phyloP scores from a whole-genome alignment of 2,797 vertebrate species.

The Carcharodon carcharias region DNA sequence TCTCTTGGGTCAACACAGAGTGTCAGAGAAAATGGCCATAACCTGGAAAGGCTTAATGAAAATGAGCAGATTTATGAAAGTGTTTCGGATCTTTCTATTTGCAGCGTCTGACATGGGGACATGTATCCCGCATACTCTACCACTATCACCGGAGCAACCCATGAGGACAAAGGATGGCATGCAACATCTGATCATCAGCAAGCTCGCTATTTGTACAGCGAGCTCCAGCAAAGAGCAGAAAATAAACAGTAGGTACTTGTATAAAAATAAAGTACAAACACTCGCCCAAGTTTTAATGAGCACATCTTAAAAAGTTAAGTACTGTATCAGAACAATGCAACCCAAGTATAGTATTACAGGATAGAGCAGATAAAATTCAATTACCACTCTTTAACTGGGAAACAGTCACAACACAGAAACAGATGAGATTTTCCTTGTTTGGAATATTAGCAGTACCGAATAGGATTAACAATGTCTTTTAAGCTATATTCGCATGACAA shows the following conservation, averaged over 20 bases:
- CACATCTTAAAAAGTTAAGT: conserved; percentile 46
- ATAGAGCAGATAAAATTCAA: background rate
- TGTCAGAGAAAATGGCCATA: background rate
- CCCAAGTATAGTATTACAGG: conserved; percentile 37
- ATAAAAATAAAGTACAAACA: conserved; percentile 45
- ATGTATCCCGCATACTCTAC: conserved; percentile 45
- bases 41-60: background rate
- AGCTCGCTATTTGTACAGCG: conserved; percentile 52
- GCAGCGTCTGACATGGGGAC: conserved; percentile 29
- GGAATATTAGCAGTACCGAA: background rate
- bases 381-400: background rate
- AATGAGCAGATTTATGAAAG: conserved; percentile 2
- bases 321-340: conserved; percentile 41
- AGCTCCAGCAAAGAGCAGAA: conserved; percentile 41
- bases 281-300: conserved; percentile 44
- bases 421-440: background rate
- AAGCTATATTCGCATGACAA: background rate
- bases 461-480: background rate
- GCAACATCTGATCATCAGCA: conserved; percentile 46
- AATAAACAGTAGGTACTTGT: conserved; percentile 49
- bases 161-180: conserved; percentile 54
- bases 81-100: background rate
- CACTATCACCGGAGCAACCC: conserved; percentile 46
- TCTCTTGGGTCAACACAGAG: background rate
- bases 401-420: background rate